Base-by-base conservation (phyloP, 2,797 vertebrate species). In the Myotis findleyi region DNA sequence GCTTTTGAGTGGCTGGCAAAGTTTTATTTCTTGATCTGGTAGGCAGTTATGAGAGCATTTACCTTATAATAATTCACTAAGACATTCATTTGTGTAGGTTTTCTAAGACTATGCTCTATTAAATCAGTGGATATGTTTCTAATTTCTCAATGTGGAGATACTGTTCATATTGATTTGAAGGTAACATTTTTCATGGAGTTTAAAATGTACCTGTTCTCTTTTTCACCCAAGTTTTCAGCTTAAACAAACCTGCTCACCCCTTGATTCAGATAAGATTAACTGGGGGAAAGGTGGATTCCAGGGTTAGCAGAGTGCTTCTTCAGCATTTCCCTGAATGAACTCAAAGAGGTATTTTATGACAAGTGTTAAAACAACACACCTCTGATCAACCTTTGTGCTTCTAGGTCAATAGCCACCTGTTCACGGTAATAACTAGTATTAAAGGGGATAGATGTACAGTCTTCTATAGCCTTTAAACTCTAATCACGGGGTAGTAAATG, bases 331-430 rank as follows among this genome's bases (percentile, higher is more conserved):
- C 49, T 94, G 38, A 44, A 30, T 76, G 85, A 86, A 89, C 87
- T 93, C 13, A 20, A 51, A 47, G 25, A 90, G 38, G 23, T 92
- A 57, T 89, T 97, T 96, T 96, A 96, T 95, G 94, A 80, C 91
- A 96, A 95, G 93, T 75, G 77, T 94, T 96, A 89, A 55, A 82
- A 93, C 73, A 95, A 84, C 87, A 86, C 72, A 10, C 53, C 95
- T 93, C 49, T 90, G 68, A 94, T 9, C 97, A 89, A 96, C n/a
- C 47, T 97, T 96, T 98, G 18, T 95, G 49, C 97, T 96, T 97
- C 94, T 92, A 59, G 33, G 9, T 57, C 23, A 89, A 51, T 96
- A 94, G 77, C 16, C 20, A n/a, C 21, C 85, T 89, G 66, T 66
- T 96, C 81, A 8, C 83, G 62, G 92, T 51, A 68, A 84, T 41